These are phyloP conservation scores for Carlito syrichta DNA, from an alignment of 2,113 vertebrate species.

Conservation along the genomic window DNA sequence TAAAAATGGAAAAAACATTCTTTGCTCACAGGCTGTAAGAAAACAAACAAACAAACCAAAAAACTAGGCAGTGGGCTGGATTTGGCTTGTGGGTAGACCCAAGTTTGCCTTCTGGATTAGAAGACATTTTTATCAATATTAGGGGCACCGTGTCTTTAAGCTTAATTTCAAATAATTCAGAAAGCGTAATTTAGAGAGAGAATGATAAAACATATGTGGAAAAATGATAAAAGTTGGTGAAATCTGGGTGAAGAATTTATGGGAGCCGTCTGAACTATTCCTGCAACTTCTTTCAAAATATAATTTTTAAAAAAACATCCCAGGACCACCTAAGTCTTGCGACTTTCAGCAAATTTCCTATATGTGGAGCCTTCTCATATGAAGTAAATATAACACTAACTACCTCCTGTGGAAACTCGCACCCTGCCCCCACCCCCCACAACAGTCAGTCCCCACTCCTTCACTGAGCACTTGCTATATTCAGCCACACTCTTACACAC, in stretches of 20 bases:
- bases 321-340: neutral
- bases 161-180: neutral
- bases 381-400: fast-evolving
- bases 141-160: neutral
- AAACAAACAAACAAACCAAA: neutral
- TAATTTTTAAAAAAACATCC: no score
- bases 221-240: neutral
- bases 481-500: no score
- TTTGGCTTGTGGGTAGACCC: neutral
- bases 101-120: neutral
- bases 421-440: fast-evolving
- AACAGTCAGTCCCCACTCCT: fast-evolving
- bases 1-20: neutral
- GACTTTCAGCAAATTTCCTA: neutral
- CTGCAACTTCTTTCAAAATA: neutral
- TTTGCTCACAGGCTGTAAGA: neutral
- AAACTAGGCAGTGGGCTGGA: neutral
- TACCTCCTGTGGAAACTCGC: fast-evolving
- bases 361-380: fast-evolving
- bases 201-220: neutral
- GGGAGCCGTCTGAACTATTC: neutral
- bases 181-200: neutral
- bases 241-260: neutral
- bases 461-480: fast-evolving
- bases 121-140: neutral